phyloP scores from a whole-genome alignment of 1,140 invertebrate species.

The Saxidomus purpurata region DNA sequence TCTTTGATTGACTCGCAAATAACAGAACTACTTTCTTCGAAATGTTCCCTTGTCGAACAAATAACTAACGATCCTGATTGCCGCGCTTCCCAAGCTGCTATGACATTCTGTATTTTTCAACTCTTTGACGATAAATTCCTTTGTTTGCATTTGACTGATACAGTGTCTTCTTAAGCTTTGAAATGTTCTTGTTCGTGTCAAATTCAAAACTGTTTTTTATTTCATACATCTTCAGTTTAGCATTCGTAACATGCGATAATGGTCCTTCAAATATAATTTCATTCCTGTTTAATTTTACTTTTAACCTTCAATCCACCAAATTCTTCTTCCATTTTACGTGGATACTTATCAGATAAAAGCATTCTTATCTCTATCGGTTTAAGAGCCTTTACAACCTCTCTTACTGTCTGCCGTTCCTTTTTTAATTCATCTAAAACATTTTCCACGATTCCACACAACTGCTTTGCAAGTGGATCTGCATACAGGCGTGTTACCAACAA shows the following conservation, averaged over 20 bases:
- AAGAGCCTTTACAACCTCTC: slow-evolving; percentile 10
- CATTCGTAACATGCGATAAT: neutral
- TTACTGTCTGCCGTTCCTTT: slow-evolving; percentile 30
- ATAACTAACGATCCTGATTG: neutral
- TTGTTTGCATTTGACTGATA: neutral
- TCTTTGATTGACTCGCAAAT: neutral
- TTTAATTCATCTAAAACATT: slow-evolving; percentile 19
- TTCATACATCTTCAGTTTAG: slow-evolving; percentile 31
- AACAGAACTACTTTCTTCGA: neutral
- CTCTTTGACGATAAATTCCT: slow-evolving; percentile 33
- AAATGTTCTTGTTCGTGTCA: neutral
- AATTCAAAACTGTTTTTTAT: neutral
- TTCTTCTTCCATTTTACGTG: neutral
- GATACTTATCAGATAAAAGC: slow-evolving; percentile 17
- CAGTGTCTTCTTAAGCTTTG: neutral
- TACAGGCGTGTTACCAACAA: slow-evolving; percentile 15
- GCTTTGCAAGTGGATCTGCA: neutral
- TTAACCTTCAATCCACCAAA: slow-evolving; percentile 27
- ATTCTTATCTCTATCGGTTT: slow-evolving; percentile 36
- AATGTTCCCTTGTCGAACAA: neutral
- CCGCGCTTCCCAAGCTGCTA: neutral
- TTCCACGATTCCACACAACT: slow-evolving; percentile 26
- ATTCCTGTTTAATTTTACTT: slow-evolving; percentile 23
- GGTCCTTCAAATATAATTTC: slow-evolving; percentile 42
- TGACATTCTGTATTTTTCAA: neutral